Evolutionary conservation across 2,113 vertebrate species (phyloP).

Genomic region (Ceyx melanurus): DNA sequence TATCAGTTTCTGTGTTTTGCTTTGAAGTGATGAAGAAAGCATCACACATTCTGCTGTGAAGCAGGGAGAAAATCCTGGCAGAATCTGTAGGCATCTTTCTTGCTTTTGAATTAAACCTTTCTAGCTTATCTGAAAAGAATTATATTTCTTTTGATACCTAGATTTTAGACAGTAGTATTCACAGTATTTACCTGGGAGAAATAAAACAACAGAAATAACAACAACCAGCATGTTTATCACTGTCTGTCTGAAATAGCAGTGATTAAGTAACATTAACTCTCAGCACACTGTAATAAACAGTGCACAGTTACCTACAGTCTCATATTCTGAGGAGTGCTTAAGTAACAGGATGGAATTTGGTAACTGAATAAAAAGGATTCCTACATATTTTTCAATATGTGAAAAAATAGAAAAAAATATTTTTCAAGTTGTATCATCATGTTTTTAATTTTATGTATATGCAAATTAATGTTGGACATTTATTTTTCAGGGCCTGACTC

Average conservation of each 20-base stretch:
- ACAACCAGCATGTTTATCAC: not conserved
- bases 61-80: not conserved
- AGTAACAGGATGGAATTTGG: not conserved
- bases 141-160: not conserved
- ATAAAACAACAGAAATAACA: not conserved
- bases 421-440: not conserved
- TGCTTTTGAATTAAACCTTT: not conserved
- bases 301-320: not conserved
- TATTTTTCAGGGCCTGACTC: constrained; percentile 86
- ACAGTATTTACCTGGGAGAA: not conserved
- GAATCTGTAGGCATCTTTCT: not conserved
- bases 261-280: not conserved
- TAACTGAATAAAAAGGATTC: not conserved
- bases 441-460: not conserved
- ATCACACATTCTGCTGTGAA: not conserved
- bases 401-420: too few species aligned
- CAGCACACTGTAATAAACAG: not conserved
- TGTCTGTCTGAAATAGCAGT: not conserved
- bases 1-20: not conserved
- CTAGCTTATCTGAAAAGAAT: not conserved
- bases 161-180: not conserved
- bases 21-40: not conserved
- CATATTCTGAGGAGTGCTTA: not conserved
- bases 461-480: not conserved
- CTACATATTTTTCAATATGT: not conserved